Evolutionary conservation across 2,797 vertebrate genomes (phyloP).

Genomic region (Sebastes goodei): DNA sequence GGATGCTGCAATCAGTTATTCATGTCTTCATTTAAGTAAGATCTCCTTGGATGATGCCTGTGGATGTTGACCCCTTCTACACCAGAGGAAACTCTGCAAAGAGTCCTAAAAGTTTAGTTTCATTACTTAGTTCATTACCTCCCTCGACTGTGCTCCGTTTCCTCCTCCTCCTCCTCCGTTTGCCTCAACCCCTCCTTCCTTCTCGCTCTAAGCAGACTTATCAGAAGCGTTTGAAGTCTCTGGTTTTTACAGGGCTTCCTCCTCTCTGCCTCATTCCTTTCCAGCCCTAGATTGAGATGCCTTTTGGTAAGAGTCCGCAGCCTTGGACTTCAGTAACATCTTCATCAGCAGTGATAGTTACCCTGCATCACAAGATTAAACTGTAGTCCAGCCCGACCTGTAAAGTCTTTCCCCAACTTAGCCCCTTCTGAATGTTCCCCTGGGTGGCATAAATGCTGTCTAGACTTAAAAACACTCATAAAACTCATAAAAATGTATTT

Average conservation of each 20-base stretch:
- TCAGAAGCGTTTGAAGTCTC: conserved; percentile 50
- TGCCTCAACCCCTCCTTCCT: conserved; percentile 3
- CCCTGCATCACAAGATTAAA: conserved; percentile 14
- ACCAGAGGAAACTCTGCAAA: not conserved
- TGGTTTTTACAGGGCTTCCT: conserved; percentile 22
- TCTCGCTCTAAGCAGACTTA: conserved; percentile 23
- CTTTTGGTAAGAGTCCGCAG: not conserved
- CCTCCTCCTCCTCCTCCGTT: conserved; percentile 30
- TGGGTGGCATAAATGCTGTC: not conserved
- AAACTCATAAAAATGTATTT: not conserved
- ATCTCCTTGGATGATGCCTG: not conserved
- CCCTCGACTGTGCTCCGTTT: conserved; percentile 30
- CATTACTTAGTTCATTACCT: conserved; percentile 53
- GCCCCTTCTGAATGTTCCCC: conserved; percentile 3
- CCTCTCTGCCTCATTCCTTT: conserved; percentile 15
- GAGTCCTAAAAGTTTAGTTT: conserved; percentile 11
- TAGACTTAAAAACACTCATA: not conserved
- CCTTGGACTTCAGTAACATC: conserved; percentile 5
- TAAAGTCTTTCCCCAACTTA: not conserved
- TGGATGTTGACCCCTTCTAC: not conserved
- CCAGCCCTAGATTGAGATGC: not conserved
- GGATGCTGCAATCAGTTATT: not conserved
- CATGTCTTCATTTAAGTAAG: not conserved
- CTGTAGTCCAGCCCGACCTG: not conserved
- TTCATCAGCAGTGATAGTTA: not conserved